Conservation (phyloP, 2,888 invertebrate genomes). For the Archaeoteleia sp. region DNA sequence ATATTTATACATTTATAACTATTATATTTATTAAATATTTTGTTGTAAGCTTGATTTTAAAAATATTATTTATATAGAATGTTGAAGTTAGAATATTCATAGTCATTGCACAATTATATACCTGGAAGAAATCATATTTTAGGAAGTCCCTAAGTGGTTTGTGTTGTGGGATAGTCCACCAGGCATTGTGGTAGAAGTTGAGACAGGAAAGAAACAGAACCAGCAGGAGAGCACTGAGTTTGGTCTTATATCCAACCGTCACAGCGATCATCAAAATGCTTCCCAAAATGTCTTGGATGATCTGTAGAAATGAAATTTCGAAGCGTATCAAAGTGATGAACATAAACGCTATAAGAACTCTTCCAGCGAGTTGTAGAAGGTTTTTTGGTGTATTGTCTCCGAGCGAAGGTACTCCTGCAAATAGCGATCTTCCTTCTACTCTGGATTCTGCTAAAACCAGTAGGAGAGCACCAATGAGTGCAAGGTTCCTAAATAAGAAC, state of each 20-base stretch:
- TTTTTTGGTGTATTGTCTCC: slow-evolving; percentile 98
- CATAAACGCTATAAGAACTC: slow-evolving; percentile 98
- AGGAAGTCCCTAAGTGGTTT: slow-evolving; percentile 98
- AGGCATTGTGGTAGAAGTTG: slow-evolving; percentile 98
- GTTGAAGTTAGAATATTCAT: no score
- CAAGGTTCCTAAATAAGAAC: slow-evolving; percentile 96
- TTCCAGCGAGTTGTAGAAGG: slow-evolving; percentile 95
- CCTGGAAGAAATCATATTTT: slow-evolving; percentile 99
- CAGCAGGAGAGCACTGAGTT: slow-evolving; percentile 95
- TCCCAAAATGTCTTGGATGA: slow-evolving; percentile 94
- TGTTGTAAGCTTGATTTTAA: no score
- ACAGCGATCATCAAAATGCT: slow-evolving; percentile 96
- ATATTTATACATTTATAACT: no score
- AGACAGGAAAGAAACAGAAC: slow-evolving; percentile 91
- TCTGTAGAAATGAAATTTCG: slow-evolving; percentile 93
- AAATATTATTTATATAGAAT: no score
- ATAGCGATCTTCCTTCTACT: slow-evolving; percentile 93
- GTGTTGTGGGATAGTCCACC: slow-evolving; percentile 97
- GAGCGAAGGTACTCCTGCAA: slow-evolving; percentile 94
- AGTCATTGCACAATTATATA: slow-evolving; percentile 74
- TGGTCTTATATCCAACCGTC: slow-evolving; percentile 98
- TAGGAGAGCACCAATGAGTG: slow-evolving; percentile 96
- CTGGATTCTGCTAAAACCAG: slow-evolving; percentile 97
- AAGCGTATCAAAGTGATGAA: slow-evolving; percentile 96
- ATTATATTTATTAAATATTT: no score